Evolutionary conservation across 2,888 invertebrate genomes (phyloP).

Genomic region (Lysandra coridon): DNA sequence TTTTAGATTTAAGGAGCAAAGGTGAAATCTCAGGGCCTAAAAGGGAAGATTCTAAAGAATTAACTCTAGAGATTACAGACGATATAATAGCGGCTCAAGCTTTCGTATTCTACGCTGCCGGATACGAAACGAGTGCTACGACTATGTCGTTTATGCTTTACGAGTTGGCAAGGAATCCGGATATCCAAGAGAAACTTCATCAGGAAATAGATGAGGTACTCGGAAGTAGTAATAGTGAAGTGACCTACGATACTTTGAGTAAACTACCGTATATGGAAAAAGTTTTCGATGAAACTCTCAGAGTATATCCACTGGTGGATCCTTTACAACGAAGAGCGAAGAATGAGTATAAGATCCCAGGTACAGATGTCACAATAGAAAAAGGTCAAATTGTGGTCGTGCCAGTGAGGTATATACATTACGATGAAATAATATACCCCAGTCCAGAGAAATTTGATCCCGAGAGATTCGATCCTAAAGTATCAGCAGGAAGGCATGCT

Average conservation of each 20-base stretch:
- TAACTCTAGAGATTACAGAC: neutral
- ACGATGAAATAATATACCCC: neutral
- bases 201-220: neutral
- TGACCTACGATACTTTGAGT: neutral
- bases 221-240: neutral
- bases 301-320: neutral
- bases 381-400: neutral
- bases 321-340: neutral
- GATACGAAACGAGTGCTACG: neutral
- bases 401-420: neutral
- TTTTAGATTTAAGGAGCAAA: neutral
- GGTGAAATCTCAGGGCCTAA: neutral
- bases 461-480: neutral
- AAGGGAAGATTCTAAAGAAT: neutral
- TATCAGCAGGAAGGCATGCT: neutral
- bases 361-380: neutral
- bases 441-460: neutral
- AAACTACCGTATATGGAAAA: neutral
- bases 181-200: neutral
- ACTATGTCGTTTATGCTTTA: neutral
- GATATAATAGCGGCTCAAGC: neutral
- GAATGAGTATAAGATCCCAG: neutral
- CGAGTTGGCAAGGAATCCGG: neutral
- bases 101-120: neutral
- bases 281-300: neutral